Conservation (phyloP, 2,113 vertebrate genomes). For the Xenotilapia leptura region DNA sequence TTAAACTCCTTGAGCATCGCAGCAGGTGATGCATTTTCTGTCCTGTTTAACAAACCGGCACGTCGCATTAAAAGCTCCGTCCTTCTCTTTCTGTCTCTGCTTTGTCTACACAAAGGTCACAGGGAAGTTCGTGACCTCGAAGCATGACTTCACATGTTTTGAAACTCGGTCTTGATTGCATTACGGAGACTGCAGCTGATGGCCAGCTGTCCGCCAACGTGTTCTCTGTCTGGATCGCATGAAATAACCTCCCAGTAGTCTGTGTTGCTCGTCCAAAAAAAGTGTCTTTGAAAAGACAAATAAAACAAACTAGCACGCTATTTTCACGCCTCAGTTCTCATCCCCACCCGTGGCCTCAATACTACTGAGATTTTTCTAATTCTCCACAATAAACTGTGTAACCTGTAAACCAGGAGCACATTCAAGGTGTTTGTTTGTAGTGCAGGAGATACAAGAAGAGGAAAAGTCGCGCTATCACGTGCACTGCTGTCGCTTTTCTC, state of each 20-base stretch:
- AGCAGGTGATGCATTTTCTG: not conserved
- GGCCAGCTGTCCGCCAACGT: not conserved
- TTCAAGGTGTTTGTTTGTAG: not conserved
- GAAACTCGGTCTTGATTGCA: not conserved
- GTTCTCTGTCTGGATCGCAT: not conserved
- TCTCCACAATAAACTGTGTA: not conserved
- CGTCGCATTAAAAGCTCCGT: accelerated
- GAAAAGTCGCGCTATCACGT: accelerated
- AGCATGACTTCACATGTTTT: not conserved
- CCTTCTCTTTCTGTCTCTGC: not conserved
- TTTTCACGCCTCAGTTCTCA: not conserved
- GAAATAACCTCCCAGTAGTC: not conserved
- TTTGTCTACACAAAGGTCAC: not conserved
- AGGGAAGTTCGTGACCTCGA: accelerated
- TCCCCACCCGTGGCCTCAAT: not conserved
- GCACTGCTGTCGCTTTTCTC: accelerated
- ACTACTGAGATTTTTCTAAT: not conserved
- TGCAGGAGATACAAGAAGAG: not conserved
- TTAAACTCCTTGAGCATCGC: not conserved
- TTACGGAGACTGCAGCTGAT: not conserved
- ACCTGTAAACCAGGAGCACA: not conserved
- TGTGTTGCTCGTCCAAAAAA: not conserved
- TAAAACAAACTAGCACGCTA: not conserved
- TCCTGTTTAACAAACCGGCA: accelerated
- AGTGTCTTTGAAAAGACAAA: not conserved